phyloP scores from a whole-genome alignment of 1,140 invertebrate genomes.

The Watersipora subatra region DNA sequence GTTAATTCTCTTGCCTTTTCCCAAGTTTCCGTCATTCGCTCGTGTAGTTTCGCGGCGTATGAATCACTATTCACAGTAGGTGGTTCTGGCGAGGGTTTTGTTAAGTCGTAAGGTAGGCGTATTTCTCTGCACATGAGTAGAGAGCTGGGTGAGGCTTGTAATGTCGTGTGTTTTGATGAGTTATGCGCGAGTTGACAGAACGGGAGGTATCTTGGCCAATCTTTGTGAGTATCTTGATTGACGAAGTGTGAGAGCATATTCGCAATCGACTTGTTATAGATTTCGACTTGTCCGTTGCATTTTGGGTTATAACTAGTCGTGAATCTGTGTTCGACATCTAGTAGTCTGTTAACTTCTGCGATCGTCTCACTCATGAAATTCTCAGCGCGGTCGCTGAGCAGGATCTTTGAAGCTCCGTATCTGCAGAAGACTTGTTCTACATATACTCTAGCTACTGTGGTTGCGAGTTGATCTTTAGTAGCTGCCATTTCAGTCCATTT shows the following conservation, averaged over 20 bases:
- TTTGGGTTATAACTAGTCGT: background rate
- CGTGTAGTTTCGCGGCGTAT: background rate
- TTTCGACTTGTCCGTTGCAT: background rate
- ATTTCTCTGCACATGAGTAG: background rate
- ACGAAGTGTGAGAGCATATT: background rate
- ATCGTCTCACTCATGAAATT: background rate
- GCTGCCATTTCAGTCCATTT: constrained; percentile 10
- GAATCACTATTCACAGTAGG: no score
- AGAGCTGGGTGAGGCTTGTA: background rate
- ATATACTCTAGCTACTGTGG: constrained; percentile 12
- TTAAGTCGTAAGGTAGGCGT: background rate
- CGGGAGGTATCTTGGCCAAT: background rate
- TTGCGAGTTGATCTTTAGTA: constrained; percentile 9
- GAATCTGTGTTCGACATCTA: background rate
- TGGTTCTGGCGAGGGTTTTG: background rate
- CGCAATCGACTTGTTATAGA: background rate
- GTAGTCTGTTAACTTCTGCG: background rate
- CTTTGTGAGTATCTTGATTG: background rate
- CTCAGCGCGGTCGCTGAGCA: constrained; percentile 17
- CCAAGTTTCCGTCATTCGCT: background rate
- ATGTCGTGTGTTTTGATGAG: background rate
- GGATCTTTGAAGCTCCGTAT: constrained; percentile 15
- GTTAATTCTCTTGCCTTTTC: background rate
- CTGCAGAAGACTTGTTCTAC: constrained; percentile 12
- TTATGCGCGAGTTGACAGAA: background rate